Base-by-base conservation (phyloP, 2,888 invertebrate genomes). In the Cheiracanthium punctorium region DNA sequence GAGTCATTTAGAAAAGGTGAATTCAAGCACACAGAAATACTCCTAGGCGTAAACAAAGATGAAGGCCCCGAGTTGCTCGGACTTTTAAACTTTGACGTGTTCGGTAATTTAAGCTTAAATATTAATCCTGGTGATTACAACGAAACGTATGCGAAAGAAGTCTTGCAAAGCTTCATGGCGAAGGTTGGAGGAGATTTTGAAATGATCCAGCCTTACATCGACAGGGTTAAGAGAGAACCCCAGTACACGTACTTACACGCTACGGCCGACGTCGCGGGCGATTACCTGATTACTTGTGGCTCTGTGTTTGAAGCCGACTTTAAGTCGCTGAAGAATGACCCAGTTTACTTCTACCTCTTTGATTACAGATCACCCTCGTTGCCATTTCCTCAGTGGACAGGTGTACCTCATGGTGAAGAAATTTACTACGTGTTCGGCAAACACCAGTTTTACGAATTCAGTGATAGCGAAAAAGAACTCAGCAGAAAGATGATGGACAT, bases 51-150 rank as follows among this genome's bases (percentile, higher is more conserved):
- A 12, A 87, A 79, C 24, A 41, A 74, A 17, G 76, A 89, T 5
- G 89, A 89, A 75, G 88, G 89, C 0, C 33, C 81, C 0, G 73
- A 88, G 7, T 88, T 89, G 30, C 24, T 89, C 1, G 70, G 41
- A 0, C 48, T 24, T 0, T 72, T 69, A 0, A 69, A 65, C 0
- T 80, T 80, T 5, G 58, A 85, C 2, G 80, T 75, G 20, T 80
- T 85, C 32, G 85, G 85, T 0, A 8, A 12, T 1, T 71, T 71
- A 10, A 80, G 85, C 0, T 17, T n/a, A 5, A n/a, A n/a, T n/a
- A 37, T 64, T 30, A 65, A 48, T 0, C 28, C 32, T 2, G 37
- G 30, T 2, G 17, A 80, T 2, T n/a, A n/a, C n/a, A n/a, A n/a
- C n/a, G n/a, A n/a, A n/a, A n/a, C n/a, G n/a, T n/a, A n/a, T n/a